Evolutionary conservation across 2,888 invertebrate genomes (phyloP).

Genomic region (Drosophila kuntzei): DNA sequence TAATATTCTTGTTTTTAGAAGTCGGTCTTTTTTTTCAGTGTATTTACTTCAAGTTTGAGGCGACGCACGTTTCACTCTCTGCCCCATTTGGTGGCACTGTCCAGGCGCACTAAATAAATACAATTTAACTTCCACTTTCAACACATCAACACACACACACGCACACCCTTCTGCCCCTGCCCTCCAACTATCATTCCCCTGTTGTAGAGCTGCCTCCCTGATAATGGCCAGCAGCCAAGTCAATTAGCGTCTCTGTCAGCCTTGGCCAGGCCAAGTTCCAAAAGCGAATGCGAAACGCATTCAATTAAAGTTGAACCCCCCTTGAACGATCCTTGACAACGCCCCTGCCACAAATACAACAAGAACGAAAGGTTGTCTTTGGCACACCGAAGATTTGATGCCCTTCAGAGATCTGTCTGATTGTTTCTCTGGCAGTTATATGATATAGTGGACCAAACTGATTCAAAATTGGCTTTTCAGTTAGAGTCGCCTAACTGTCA

Average conservation of each 20-base stretch:
- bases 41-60: constrained; percentile 44
- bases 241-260: constrained; percentile 60
- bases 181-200: background rate
- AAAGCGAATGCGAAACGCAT: constrained; percentile 38
- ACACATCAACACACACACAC: constrained; percentile 62
- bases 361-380: no score
- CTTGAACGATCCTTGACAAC: background rate
- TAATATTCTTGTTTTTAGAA: no score
- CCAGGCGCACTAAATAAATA: constrained; percentile 71
- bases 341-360: background rate
- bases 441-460: no score
- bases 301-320: constrained; percentile 54
- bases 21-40: no score
- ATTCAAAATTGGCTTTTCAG: no score
- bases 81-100: constrained; percentile 13
- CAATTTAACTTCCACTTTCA: constrained; percentile 82
- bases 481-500: no score
- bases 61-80: constrained; percentile 35
- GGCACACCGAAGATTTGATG: no score
- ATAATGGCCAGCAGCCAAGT: constrained; percentile 64
- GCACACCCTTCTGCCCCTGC: background rate
- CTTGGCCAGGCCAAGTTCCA: constrained; percentile 12
- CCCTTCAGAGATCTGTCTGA: no score
- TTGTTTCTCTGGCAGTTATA: no score
- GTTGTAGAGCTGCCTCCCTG: background rate